Percentiles rank a stretch among this genome's conserved stretches.
These are phyloP conservation scores for Cromileptes altivelis DNA, from an alignment of 2,113 vertebrate species.

Conservation along the genomic window DNA sequence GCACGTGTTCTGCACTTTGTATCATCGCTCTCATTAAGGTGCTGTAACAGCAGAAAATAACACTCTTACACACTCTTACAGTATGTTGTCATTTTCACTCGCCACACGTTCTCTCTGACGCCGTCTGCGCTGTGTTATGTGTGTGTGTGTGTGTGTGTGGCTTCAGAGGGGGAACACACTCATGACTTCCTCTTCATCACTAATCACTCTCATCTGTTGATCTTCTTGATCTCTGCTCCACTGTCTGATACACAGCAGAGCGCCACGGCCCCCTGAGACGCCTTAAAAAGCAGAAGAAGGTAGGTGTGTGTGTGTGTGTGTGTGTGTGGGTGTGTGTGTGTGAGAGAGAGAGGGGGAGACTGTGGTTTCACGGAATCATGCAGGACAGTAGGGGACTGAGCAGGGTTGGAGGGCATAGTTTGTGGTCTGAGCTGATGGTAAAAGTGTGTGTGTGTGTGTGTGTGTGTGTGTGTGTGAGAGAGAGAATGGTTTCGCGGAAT, in stretches of 20 bases:
- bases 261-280: conserved; percentile 37
- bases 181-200: conserved; percentile 94
- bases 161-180: conserved; percentile 83
- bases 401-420: conserved; percentile 54
- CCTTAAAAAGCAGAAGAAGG: not conserved
- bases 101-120: conserved; percentile 25
- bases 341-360: not conserved
- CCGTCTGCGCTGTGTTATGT: conserved; percentile 66
- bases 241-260: conserved; percentile 77
- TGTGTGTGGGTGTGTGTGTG: not conserved
- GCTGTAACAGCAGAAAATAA: conserved; percentile 5
- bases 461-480: conserved; percentile 22
- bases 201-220: conserved; percentile 93
- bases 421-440: conserved; percentile 69
- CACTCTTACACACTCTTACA: not conserved
- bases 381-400: conserved; percentile 43
- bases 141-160: conserved; percentile 60
- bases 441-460: conserved; percentile 36
- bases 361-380: conserved; percentile 44
- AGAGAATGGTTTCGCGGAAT: conserved; percentile 61
- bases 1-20: not conserved
- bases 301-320: conserved; percentile 23
- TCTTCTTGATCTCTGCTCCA: conserved; percentile 82
- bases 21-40: not conserved
- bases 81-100: conserved; percentile 25